Percentiles rank a stretch among this genome's conserved stretches.
phyloP scores from a whole-genome alignment of 2,888 invertebrate species.

The Mamestra brassicae region DNA sequence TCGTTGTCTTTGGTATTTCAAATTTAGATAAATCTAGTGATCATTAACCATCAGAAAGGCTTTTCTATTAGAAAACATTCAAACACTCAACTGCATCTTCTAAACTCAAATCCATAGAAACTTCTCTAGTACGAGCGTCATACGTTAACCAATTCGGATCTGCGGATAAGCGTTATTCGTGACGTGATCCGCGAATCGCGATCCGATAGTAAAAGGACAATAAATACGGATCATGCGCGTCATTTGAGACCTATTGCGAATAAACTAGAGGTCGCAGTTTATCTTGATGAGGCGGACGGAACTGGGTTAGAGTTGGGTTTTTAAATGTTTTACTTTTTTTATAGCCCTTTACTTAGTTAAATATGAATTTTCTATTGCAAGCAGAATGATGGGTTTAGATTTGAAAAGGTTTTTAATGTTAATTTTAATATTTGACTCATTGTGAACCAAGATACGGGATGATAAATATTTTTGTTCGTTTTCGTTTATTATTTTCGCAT shows the following conservation, averaged over 20 bases:
- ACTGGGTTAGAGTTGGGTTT: slow-evolving; percentile 24
- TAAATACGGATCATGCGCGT: slow-evolving; percentile 66
- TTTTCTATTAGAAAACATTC: background rate
- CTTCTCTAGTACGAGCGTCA: slow-evolving; percentile 24
- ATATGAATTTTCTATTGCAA: no score
- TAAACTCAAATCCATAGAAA: slow-evolving; percentile 16
- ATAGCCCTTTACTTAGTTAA: no score
- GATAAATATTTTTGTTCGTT: background rate
- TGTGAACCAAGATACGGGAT: no score
- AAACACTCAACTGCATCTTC: no score
- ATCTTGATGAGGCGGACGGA: slow-evolving; percentile 48
- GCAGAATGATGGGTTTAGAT: no score
- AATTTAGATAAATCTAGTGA: background rate
- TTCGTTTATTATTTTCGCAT: background rate
- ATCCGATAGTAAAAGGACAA: slow-evolving; percentile 56
- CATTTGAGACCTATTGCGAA: slow-evolving; percentile 64
- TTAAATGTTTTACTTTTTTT: slow-evolving; percentile 10
- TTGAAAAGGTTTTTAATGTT: no score
- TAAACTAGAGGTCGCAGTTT: slow-evolving; percentile 60
- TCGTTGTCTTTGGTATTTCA: no score
- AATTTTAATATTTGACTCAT: no score
- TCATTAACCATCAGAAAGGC: background rate
- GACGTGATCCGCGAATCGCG: slow-evolving; percentile 42
- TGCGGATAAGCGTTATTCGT: slow-evolving; percentile 54
- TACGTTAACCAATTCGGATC: slow-evolving; percentile 37